Evolutionary conservation across 92 coral and sea anemone species (phyloP).

Genomic region (Isaurus tuberculatus): DNA sequence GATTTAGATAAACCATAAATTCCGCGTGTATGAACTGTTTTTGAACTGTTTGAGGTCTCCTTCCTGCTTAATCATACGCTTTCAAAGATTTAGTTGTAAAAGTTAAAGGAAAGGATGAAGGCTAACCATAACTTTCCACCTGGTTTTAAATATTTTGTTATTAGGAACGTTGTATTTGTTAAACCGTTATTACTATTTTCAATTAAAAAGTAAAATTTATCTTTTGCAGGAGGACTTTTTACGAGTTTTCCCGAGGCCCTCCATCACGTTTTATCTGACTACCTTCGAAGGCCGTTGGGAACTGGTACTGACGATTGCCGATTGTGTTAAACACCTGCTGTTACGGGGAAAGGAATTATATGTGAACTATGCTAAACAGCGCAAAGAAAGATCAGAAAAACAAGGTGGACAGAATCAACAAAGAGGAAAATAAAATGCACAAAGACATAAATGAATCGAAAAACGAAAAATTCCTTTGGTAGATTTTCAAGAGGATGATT

Average conservation of each 20-base stretch:
- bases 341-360: slow-evolving; percentile 29
- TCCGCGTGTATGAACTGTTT: no score
- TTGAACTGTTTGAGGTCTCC: no score
- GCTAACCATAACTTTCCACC: no score
- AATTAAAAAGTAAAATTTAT: background rate
- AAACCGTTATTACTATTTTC: no score
- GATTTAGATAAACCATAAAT: no score
- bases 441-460: background rate
- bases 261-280: slow-evolving; percentile 24
- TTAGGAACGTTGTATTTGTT: no score
- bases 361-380: slow-evolving; percentile 25
- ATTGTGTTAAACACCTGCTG: slow-evolving; percentile 10
- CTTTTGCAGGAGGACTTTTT: slow-evolving; percentile 27
- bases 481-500: no score
- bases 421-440: slow-evolving; percentile 6
- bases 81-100: no score
- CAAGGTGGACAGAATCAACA: background rate
- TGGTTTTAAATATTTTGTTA: no score
- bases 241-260: slow-evolving; percentile 50
- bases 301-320: slow-evolving; percentile 33
- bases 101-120: no score
- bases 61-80: no score
- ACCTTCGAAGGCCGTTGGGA: slow-evolving; percentile 45
- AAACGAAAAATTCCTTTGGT: background rate
- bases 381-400: background rate